Evolutionary conservation across 1,140 invertebrate species (phyloP).

Genomic region (Eumeta japonica): DNA sequence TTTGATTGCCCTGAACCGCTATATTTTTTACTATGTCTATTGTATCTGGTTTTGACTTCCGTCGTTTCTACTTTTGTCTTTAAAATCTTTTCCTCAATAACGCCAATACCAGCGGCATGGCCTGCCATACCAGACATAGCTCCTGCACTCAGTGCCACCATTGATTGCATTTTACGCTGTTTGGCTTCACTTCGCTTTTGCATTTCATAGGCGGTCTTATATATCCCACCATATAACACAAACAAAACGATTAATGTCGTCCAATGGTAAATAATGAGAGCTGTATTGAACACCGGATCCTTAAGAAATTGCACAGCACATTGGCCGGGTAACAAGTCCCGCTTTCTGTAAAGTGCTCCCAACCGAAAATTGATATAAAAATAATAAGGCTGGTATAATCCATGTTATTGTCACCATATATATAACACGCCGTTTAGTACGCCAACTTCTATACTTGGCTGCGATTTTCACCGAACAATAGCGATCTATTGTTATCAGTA

Average conservation of each 20-base stretch:
- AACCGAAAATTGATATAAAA: constrained; percentile 99
- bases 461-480: constrained; percentile 99
- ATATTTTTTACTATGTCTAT: too few relatives aligned
- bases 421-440: constrained; percentile 88
- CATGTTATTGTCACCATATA: constrained; percentile 96
- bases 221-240: constrained; percentile 95
- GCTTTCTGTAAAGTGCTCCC: constrained; percentile 95
- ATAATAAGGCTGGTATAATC: constrained; percentile 96
- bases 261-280: constrained; percentile 99
- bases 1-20: too few relatives aligned
- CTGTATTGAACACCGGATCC: constrained; percentile 96
- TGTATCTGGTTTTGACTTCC: too few relatives aligned
- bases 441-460: constrained; percentile 94
- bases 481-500: constrained; percentile 97
- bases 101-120: constrained; percentile 79
- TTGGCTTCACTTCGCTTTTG: constrained; percentile 96
- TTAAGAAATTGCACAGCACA: constrained; percentile 98
- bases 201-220: constrained; percentile 97
- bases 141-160: constrained; percentile 84
- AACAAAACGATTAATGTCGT: constrained; percentile 91
- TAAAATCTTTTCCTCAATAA: constrained; percentile 71
- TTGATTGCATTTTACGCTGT: constrained; percentile 90
- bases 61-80: constrained; percentile 74
- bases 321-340: constrained; percentile 82
- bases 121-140: constrained; percentile 88